A percentile compares a stretch with the other conserved stretches of the same genome.
These are phyloP conservation scores for Myrmecophaga tridactyla DNA, from an alignment of 2,113 vertebrate genomes.

Conservation along the genomic window DNA sequence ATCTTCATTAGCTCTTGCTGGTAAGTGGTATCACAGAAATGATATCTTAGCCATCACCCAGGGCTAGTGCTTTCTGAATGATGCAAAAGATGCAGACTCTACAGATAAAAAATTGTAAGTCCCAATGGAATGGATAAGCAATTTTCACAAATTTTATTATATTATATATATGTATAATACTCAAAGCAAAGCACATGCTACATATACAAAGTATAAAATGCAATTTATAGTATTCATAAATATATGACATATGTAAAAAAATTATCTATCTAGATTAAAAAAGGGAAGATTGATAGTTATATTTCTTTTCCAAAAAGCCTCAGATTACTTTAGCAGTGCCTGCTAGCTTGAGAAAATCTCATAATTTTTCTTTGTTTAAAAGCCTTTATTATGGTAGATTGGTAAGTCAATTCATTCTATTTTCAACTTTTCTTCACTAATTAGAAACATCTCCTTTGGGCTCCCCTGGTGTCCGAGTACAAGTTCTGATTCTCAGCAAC, in stretches of 20 bases:
- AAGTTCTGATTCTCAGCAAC: background rate
- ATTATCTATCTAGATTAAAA: background rate
- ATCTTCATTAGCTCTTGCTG: background rate
- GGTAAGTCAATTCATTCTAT: background rate
- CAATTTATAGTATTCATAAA: background rate
- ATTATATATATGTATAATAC: background rate
- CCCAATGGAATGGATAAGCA: background rate
- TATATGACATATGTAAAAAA: background rate
- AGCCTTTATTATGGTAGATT: background rate
- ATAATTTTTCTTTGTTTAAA: background rate
- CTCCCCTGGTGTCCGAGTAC: background rate
- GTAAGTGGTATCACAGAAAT: background rate
- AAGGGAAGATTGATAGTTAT: background rate
- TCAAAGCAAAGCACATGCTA: background rate
- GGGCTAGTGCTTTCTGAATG: background rate
- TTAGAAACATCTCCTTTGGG: background rate
- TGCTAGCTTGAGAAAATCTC: background rate
- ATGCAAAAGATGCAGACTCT: background rate
- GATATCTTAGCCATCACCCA: background rate
- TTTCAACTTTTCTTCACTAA: constrained; percentile 48
- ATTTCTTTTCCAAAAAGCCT: background rate
- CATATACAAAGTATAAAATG: background rate
- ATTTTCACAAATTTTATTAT: background rate
- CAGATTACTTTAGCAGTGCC: background rate
- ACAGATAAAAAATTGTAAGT: background rate